These are phyloP conservation scores for Onychostruthus taczanowskii DNA, from an alignment of 2,113 vertebrate species.

Conservation along the genomic window DNA sequence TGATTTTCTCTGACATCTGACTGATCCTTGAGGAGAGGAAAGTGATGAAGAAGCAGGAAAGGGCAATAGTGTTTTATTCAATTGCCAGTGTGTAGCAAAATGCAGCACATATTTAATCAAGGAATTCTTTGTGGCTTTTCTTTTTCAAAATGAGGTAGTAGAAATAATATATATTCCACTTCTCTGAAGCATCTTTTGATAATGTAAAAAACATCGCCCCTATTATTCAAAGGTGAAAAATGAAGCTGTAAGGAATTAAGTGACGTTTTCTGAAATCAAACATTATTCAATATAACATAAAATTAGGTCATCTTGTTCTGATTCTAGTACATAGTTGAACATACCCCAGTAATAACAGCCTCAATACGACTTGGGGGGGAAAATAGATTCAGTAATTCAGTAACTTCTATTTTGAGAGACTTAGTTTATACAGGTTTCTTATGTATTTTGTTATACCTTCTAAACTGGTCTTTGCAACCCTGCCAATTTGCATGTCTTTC, in stretches of 20 bases:
- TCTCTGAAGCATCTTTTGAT: background rate
- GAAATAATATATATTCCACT: background rate
- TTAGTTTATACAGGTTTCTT: background rate
- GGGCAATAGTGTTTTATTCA: background rate
- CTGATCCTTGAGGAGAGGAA: background rate
- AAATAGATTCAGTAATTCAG: background rate
- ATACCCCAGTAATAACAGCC: background rate
- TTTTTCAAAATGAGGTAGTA: background rate
- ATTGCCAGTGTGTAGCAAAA: background rate
- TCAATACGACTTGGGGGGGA: background rate
- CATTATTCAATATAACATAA: background rate
- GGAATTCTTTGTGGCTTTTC: background rate
- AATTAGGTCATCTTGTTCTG: constrained; percentile 28
- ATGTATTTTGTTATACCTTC: background rate
- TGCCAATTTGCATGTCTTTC: background rate
- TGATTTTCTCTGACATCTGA: background rate
- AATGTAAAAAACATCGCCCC: background rate
- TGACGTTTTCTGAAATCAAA: background rate
- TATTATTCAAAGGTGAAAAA: background rate
- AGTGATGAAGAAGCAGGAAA: background rate
- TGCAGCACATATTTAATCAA: background rate
- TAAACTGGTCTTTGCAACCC: background rate
- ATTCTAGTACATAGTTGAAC: background rate
- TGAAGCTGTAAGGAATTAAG: background rate
- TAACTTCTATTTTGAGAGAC: background rate